phyloP scores from a whole-genome alignment of 2,113 vertebrate species.

The Chauna torquata region DNA sequence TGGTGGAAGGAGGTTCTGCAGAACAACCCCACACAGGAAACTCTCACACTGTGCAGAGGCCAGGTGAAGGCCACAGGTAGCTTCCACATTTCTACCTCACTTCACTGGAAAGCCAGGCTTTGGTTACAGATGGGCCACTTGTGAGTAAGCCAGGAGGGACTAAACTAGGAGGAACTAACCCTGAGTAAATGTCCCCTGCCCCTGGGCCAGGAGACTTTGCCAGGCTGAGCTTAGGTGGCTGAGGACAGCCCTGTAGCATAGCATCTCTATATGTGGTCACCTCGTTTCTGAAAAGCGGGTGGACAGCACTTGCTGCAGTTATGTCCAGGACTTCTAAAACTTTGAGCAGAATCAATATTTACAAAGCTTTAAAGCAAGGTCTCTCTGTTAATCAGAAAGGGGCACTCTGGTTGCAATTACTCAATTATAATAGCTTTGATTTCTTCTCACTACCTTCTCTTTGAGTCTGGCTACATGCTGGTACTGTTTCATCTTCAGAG shows the following conservation, averaged over 20 bases:
- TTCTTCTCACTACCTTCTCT: not conserved
- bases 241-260: not conserved
- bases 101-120: not conserved
- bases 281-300: not conserved
- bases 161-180: not conserved
- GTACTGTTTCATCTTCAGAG: not conserved
- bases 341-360: not conserved
- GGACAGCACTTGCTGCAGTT: not conserved
- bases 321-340: not conserved
- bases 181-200: not conserved
- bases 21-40: not conserved
- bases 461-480: not conserved
- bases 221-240: not conserved
- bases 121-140: not conserved
- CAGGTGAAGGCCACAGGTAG: not conserved
- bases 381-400: not conserved
- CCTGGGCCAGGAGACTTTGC: not conserved
- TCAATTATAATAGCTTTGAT: not conserved
- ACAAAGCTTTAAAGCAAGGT: not conserved
- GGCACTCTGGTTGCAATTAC: not conserved
- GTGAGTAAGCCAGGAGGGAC: not conserved
- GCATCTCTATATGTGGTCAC: not conserved
- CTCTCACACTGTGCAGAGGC: not conserved
- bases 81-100: not conserved
- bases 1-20: conserved; percentile 4